Base-by-base conservation (phyloP, 1,140 invertebrate genomes). In the Cydia strobilella region DNA sequence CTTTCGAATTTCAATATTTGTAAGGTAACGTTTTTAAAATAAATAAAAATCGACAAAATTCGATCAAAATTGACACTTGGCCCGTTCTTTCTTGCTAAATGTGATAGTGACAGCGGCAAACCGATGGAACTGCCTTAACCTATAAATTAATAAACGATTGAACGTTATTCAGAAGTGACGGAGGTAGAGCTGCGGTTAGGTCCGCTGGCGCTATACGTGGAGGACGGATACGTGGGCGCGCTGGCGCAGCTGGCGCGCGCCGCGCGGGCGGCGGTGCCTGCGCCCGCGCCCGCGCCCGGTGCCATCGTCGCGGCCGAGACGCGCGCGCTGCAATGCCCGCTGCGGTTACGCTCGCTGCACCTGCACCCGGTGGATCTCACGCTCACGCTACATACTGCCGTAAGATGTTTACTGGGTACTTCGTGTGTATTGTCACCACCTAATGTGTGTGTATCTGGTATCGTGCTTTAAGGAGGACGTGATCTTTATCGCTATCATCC, bases 361-460 rank as follows among this genome's bases (percentile, higher is more conserved):
- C 63, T 91, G 9, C 80, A 84, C 9, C 85, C 86, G 0, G 74
- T 91, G 1, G 82, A 90, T 31, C 76, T 90, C 18, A 88, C 86
- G 10, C 79, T 91, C 20, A 90, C 90, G 0, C 74, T 91, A 31
- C 90, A 91, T 73, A 91, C 90, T 0, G 86, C 90, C 18, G 90
- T 91, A 31, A 82, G 85, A 39, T 82, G 18, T 1, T 39, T 39
- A 39, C 35, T 9, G 35, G 35, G 1, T 10, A 39, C n/a, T 62
- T 23, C 54, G 7, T 62, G 54, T 62, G 2, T 39, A 39, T n/a
- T n/a, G n/a, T n/a, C n/a, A n/a, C n/a, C n/a, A n/a, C n/a, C n/a
- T n/a, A n/a, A n/a, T n/a, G n/a, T n/a, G n/a, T n/a, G n/a, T n/a
- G n/a, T n/a, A n/a, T n/a, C n/a, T n/a, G n/a, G n/a, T n/a, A n/a